phyloP scores from a whole-genome alignment of 2,113 vertebrate genomes.

The Cyanoramphus novaezelandiae region DNA sequence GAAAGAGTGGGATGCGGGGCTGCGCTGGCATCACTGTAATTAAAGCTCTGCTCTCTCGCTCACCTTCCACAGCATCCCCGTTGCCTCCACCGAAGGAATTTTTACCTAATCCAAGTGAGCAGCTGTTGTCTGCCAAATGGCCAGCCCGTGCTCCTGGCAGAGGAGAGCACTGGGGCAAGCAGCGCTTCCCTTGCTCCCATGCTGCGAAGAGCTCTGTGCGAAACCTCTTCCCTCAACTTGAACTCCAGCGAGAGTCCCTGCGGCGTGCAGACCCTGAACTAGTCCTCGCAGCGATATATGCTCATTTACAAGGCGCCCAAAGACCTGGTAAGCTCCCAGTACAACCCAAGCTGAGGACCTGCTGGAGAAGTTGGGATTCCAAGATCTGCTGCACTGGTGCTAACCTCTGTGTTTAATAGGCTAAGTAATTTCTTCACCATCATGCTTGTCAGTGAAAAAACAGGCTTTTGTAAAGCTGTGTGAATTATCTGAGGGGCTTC shows the following conservation, averaged over 20 bases:
- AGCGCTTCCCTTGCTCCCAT: background rate
- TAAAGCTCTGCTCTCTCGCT: background rate
- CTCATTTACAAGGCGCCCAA: background rate
- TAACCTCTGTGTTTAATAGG: background rate
- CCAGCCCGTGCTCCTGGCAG: background rate
- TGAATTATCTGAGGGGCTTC: background rate
- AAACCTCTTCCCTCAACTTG: slow-evolving; percentile 39
- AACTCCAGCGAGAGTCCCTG: background rate
- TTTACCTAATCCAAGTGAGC: background rate
- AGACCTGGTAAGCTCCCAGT: fast-evolving
- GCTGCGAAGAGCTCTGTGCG: background rate
- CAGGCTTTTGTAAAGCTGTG: background rate
- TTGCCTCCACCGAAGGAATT: background rate
- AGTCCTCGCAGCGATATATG: background rate
- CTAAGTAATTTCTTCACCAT: background rate
- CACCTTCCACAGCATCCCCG: background rate
- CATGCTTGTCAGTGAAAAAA: background rate
- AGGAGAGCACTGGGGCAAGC: background rate
- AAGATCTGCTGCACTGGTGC: background rate
- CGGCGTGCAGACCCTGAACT: fast-evolving
- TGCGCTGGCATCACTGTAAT: background rate
- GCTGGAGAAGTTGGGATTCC: background rate
- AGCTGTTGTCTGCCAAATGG: slow-evolving; percentile 38
- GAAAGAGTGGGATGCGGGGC: background rate
- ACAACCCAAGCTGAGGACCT: background rate